Percentiles rank a stretch among this genome's conserved stretches.
These are phyloP conservation scores for Apolygus lucorum DNA, from an alignment of 1,140 invertebrate genomes.

Conservation along the genomic window DNA sequence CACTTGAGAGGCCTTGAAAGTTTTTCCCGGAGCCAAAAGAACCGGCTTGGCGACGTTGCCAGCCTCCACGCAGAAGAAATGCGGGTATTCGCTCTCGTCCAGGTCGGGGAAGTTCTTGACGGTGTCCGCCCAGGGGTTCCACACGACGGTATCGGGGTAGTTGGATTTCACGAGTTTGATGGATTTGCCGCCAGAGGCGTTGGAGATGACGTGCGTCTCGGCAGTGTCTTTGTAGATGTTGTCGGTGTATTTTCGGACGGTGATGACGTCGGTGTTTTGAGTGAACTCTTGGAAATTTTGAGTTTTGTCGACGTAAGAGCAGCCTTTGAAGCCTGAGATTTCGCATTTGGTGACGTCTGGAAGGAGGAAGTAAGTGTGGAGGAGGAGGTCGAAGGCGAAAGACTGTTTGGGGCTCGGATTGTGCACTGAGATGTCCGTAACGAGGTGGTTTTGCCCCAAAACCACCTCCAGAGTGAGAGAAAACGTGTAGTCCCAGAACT, in stretches of 20 bases:
- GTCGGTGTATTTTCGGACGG: background rate
- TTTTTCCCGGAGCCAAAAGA: background rate
- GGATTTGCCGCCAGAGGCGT: background rate
- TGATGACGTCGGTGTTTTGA: background rate
- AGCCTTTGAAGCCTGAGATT: background rate
- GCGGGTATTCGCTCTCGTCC: background rate
- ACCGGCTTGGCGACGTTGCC: slow-evolving; percentile 1
- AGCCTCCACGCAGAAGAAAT: slow-evolving; percentile 2
- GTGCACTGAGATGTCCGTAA: background rate
- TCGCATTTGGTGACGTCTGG: background rate
- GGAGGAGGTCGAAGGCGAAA: background rate
- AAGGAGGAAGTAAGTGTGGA: background rate
- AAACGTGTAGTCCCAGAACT: background rate
- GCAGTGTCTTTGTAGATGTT: background rate
- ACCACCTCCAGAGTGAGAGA: background rate
- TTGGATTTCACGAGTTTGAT: background rate
- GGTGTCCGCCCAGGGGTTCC: background rate
- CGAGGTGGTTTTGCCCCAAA: background rate
- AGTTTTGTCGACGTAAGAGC: background rate
- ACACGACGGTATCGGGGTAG: background rate
- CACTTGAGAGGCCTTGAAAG: background rate
- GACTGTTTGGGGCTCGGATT: background rate
- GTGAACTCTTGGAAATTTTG: background rate
- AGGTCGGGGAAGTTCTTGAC: background rate
- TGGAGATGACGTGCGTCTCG: background rate